Conservation (phyloP, 2,113 vertebrate genomes). For the Notothenia rossii region DNA sequence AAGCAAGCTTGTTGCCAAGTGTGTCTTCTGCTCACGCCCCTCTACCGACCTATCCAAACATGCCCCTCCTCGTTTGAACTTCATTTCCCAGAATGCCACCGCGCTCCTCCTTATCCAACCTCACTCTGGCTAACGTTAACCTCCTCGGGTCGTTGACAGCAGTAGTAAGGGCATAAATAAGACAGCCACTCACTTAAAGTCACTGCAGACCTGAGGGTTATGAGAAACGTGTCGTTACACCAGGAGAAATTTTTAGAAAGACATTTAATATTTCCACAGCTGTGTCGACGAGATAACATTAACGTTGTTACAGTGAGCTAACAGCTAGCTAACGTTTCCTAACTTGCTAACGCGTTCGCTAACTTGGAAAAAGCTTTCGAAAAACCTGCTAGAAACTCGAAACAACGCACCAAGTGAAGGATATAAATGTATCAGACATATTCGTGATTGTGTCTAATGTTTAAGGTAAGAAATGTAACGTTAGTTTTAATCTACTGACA, state of each 20-base stretch:
- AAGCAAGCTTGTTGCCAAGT: background rate
- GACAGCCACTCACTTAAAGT: conserved; percentile 56
- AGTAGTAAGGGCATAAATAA: conserved; percentile 26
- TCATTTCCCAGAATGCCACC: conserved; percentile 78
- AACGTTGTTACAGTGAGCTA: conserved; percentile 57
- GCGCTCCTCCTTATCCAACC: conserved; percentile 64
- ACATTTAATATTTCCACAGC: background rate
- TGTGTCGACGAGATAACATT: conserved; percentile 2
- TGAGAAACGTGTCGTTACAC: background rate
- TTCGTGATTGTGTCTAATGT: background rate
- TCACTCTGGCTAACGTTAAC: conserved; percentile 40
- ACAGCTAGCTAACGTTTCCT: conserved; percentile 60
- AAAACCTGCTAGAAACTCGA: background rate
- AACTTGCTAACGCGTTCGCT: conserved; percentile 32
- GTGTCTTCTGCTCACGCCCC: conserved; percentile 68
- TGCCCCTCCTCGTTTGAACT: conserved; percentile 45
- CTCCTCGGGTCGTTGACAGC: conserved; percentile 32
- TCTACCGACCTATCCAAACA: conserved; percentile 74
- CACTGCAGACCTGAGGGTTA: background rate
- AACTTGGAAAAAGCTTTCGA: conserved; percentile 39
- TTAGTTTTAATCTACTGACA: conserved; percentile 15
- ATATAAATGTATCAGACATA: background rate
- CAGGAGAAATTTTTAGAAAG: conserved; percentile 1
- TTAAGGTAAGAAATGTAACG: conserved; percentile 61
- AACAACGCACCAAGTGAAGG: background rate